These are phyloP conservation scores for Sinhomidia bicolor DNA, from an alignment of 2,888 invertebrate species.

Conservation along the genomic window DNA sequence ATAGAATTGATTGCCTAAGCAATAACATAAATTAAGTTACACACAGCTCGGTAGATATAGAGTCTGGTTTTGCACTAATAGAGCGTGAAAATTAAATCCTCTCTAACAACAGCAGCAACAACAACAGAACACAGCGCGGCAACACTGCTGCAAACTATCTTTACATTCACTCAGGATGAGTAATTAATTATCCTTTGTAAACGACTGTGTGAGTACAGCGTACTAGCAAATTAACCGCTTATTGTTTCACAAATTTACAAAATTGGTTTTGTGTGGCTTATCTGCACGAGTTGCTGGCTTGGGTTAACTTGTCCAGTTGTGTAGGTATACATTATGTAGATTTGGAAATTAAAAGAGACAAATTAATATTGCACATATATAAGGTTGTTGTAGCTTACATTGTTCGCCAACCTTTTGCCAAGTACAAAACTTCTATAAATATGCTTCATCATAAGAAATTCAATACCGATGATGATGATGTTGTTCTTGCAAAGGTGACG, in stretches of 20 bases:
- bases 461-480: no score
- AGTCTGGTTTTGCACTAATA: not conserved
- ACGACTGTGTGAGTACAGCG: not conserved
- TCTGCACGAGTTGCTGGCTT: not conserved
- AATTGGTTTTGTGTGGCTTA: conserved; percentile 25
- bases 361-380: no score
- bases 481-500: not conserved
- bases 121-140: not conserved
- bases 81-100: not conserved
- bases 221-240: not conserved
- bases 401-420: no score
- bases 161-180: not conserved
- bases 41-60: not conserved
- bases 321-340: not conserved
- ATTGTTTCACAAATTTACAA: conserved; percentile 6
- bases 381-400: no score
- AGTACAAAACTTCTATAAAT: no score
- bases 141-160: no score
- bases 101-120: no score
- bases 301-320: no score
- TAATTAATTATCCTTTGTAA: conserved; percentile 20
- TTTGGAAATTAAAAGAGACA: not conserved
- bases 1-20: not conserved
- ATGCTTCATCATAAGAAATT: no score
- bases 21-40: not conserved